Percentiles rank a stretch among this genome's conserved stretches.
Conservation (phyloP, 2,113 vertebrate species). For the Isichthys henryi region DNA sequence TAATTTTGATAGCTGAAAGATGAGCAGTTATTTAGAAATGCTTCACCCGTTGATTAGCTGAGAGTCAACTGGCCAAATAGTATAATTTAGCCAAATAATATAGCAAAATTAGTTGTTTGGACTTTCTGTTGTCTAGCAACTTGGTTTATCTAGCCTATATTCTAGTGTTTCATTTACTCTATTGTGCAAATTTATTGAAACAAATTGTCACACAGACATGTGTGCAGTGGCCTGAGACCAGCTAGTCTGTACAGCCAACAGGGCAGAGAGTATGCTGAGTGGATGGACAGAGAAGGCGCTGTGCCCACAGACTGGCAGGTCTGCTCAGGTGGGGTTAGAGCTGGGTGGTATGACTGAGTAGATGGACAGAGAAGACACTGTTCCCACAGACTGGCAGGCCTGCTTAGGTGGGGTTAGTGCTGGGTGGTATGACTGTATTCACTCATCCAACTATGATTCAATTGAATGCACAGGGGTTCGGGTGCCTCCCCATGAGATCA, state of each 20-base stretch:
- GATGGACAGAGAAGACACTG: too few relatives aligned
- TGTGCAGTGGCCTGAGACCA: neutral
- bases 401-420: too few relatives aligned
- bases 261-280: too few relatives aligned
- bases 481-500: neutral
- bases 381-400: too few relatives aligned
- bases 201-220: neutral
- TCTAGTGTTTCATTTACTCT: neutral
- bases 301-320: too few relatives aligned
- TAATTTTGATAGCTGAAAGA: neutral
- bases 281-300: too few relatives aligned
- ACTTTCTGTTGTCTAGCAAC: neutral
- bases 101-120: neutral
- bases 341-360: too few relatives aligned
- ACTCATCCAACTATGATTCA: neutral
- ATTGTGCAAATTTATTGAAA: neutral
- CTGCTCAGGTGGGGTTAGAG: too few relatives aligned
- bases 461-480: neutral
- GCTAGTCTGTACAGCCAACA: neutral
- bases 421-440: neutral
- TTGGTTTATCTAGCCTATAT: neutral
- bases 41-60: neutral
- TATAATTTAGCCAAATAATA: neutral
- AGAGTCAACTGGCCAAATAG: neutral
- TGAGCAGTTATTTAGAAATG: neutral